A percentile compares a stretch with the other conserved stretches of the same genome.
phyloP scores from a whole-genome alignment of 2,797 vertebrate species.

The Craterocephalus amniculus region DNA sequence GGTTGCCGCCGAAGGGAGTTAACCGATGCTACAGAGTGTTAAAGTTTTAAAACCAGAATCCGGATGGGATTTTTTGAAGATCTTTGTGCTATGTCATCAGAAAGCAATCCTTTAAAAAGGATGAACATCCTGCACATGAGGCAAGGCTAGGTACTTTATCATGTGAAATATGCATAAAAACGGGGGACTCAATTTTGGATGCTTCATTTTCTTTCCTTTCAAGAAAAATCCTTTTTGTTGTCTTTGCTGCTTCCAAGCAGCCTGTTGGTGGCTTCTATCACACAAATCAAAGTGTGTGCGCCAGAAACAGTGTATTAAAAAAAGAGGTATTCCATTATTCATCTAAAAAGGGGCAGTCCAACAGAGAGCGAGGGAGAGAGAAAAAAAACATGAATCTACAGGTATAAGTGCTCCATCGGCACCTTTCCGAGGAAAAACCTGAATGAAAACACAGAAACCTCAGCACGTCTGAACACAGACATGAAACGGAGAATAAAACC shows the following conservation, averaged over 20 bases:
- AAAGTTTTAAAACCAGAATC: conserved; percentile 43
- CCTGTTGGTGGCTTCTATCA: conserved; percentile 44
- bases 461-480: conserved; percentile 26
- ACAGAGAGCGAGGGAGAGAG: neutral
- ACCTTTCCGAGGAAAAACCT: conserved; percentile 21
- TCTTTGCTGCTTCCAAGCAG: conserved; percentile 48
- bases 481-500: conserved; percentile 21
- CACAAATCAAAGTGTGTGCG: conserved; percentile 48
- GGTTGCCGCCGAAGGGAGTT: neutral
- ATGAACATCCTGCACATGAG: conserved; percentile 50
- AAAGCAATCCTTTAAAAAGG: conserved; percentile 67
- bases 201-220: conserved; percentile 44
- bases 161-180: conserved; percentile 54
- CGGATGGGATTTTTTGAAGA: conserved; percentile 58
- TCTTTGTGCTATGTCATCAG: conserved; percentile 61
- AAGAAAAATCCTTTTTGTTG: conserved; percentile 43
- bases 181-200: conserved; percentile 31
- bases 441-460: conserved; percentile 33
- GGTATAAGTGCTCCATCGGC: conserved; percentile 2
- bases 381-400: conserved; percentile 13
- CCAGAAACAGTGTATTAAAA: neutral
- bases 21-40: conserved; percentile 21
- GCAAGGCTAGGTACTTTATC: conserved; percentile 36
- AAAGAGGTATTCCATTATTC: conserved; percentile 6
- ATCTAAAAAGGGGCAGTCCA: conserved; percentile 32